Base-by-base conservation (phyloP, 2,888 invertebrate species). In the Volucella bombylans region DNA sequence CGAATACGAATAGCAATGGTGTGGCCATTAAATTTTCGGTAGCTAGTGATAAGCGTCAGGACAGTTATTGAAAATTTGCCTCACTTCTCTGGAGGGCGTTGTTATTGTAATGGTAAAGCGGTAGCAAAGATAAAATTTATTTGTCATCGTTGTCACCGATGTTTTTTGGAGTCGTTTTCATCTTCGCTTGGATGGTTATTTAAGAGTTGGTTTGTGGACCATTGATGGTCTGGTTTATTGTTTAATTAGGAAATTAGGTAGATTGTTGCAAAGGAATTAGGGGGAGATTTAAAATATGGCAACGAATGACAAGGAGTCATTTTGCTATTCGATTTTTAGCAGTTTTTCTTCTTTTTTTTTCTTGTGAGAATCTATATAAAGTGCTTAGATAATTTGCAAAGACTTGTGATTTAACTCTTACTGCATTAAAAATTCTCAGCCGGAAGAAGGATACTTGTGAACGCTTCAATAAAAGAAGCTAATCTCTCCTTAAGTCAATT, bases 51-150 rank as follows among this genome's bases (percentile, higher is more conserved):
- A 83, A 80, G 80, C 57, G 61, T 10, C 8, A 39, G 47, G 55
- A 71, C 49, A 55, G 61, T 71, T 71, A 83, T 83, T 74, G 80
- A 83, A 69, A 83, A 79, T 31, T 4, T 31, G 1, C 11, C 79
- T 82, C 62, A 14, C 52, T 61, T 10, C 12, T 59, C 39, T 31
- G 31, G 0, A 31, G n/a, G n/a, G n/a, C n/a, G 31, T 31, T 31
- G 31, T 45, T 61, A 23, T n/a, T 49, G 65, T 68, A 74, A 82
- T 80, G 45, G 65, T 31, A 31, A 31, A 31, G 31, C 31, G 31
- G 31, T 4, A 31, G 31, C 31, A n/a, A 43, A 18, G 71, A 71
- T 83, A 71, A 76, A 74, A 80, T 83, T 83, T 82, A 73, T 82
- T 76, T 76, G 50, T 76, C 41, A 47, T 55, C 43, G 59, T 64